Percentiles rank a stretch among this genome's conserved stretches.
These are phyloP conservation scores for Enhydra lutris DNA, from an alignment of 2,113 vertebrate species.

Conservation along the genomic window DNA sequence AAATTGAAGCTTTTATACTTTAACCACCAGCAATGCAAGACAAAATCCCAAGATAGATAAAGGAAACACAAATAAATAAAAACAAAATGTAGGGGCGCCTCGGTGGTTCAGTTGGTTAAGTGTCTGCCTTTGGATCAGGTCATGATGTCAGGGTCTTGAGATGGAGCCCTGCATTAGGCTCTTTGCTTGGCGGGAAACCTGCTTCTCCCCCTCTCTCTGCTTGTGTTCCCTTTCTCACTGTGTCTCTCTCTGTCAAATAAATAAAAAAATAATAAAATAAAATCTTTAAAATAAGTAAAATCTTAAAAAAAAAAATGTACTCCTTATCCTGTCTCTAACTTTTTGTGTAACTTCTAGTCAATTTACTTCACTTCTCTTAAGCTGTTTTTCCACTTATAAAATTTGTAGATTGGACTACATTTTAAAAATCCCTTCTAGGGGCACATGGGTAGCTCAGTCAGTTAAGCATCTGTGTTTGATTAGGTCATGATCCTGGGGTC, in stretches of 20 bases:
- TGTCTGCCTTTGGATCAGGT: not conserved
- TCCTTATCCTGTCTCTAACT: not conserved
- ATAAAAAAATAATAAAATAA: not conserved
- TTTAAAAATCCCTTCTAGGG: not conserved
- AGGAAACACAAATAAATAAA: not conserved
- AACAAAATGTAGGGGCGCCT: not conserved
- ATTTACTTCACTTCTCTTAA: not conserved
- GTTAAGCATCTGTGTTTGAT: not conserved
- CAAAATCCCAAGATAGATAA: not conserved
- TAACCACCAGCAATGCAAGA: not conserved
- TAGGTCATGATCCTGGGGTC: not conserved
- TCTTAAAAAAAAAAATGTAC: not conserved
- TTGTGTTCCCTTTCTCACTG: no score
- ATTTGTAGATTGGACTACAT: not conserved
- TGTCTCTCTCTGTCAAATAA: no score
- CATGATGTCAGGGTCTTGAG: not conserved
- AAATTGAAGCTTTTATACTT: not conserved
- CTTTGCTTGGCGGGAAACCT: no score
- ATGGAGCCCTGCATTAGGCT: not conserved
- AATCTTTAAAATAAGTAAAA: not conserved
- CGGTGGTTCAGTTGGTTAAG: not conserved
- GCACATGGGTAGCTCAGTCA: not conserved
- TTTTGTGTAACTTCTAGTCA: not conserved
- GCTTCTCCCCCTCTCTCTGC: no score
- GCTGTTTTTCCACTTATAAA: not conserved